Evolutionary conservation across 2,113 vertebrate species (phyloP).

Genomic region (Catharus bicknelli): DNA sequence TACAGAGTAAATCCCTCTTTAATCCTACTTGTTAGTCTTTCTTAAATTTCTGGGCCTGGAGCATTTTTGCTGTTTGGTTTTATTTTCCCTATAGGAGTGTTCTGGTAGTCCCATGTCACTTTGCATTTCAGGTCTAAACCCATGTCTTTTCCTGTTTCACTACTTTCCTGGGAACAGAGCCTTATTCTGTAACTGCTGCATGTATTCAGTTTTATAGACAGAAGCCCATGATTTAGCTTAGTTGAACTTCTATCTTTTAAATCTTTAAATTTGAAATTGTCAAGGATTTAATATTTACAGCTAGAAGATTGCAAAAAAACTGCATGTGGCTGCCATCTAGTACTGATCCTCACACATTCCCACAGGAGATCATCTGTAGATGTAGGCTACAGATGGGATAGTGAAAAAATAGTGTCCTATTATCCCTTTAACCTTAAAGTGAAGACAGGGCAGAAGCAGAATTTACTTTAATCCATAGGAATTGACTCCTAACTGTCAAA

Average conservation of each 20-base stretch:
- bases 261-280: neutral
- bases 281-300: neutral
- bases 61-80: neutral
- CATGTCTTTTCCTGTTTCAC: neutral
- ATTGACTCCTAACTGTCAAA: neutral
- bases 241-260: neutral
- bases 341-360: neutral
- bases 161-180: neutral
- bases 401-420: neutral
- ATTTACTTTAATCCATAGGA: neutral
- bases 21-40: slow-evolving; percentile 5
- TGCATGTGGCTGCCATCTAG: neutral
- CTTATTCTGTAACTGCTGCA: neutral
- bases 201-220: neutral
- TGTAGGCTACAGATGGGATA: neutral
- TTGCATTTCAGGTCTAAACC: neutral
- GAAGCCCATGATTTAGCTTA: neutral
- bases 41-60: neutral
- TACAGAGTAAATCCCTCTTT: slow-evolving; percentile 13
- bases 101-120: neutral
- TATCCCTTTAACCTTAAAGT: neutral
- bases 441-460: neutral
- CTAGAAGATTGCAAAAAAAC: neutral
- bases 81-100: neutral
- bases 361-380: neutral